A percentile compares a stretch with the other conserved stretches of the same genome.
phyloP scores from a whole-genome alignment of 2,888 invertebrate genomes.

The Mimumesa dahlbomi region DNA sequence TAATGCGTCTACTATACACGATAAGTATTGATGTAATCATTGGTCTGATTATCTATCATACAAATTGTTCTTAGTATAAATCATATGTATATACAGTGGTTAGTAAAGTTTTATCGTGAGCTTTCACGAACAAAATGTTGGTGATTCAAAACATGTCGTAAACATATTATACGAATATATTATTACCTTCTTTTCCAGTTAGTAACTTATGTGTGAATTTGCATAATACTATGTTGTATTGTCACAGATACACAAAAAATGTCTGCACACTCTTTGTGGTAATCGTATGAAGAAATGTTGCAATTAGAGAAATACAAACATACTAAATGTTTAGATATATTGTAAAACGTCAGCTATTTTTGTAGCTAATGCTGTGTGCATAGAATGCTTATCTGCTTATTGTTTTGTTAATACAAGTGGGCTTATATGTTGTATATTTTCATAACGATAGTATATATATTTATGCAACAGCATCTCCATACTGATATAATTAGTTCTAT shows the following conservation, averaged over 20 bases:
- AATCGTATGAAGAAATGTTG: constrained; percentile 23
- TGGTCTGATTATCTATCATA: constrained; percentile 20
- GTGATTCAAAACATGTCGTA: neutral
- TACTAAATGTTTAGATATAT: constrained; percentile 62
- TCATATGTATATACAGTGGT: constrained; percentile 27
- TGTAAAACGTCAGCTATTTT: constrained; percentile 29
- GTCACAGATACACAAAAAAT: constrained; percentile 28
- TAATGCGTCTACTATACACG: constrained; percentile 5
- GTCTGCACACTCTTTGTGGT: constrained; percentile 29
- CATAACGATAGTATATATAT: constrained; percentile 28
- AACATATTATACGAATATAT: neutral
- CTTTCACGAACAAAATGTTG: neutral
- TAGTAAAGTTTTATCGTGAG: constrained; percentile 15
- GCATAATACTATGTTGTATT: too few species aligned
- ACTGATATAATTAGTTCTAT: constrained; percentile 25
- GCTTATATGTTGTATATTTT: constrained; percentile 55
- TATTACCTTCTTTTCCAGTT: neutral
- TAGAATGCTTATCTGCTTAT: constrained; percentile 63
- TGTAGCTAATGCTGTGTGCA: constrained; percentile 57
- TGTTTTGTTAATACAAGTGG: constrained; percentile 55
- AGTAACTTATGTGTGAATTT: constrained; percentile 14
- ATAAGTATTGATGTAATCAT: constrained; percentile 25
- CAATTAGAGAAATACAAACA: constrained; percentile 18
- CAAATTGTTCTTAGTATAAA: constrained; percentile 20
- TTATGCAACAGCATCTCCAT: constrained; percentile 63